Conservation (phyloP, 30 jellyfish, hydroid and myxozoan genomes). For the Hydractinia echinata region DNA sequence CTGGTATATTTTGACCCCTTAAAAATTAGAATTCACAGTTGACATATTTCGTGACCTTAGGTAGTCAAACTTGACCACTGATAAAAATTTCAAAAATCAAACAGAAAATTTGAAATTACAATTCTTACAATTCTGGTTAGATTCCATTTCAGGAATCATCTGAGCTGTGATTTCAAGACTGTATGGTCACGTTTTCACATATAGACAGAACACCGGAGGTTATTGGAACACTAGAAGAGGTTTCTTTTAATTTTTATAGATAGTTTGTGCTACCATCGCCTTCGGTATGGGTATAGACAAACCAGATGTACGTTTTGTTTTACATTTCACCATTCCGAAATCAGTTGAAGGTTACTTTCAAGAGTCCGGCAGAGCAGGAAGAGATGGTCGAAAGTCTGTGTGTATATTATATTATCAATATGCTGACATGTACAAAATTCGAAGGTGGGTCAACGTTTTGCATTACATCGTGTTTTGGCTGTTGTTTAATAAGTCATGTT, state of each 20-base stretch:
- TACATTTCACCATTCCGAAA: conserved; percentile 95
- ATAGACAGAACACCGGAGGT: no score
- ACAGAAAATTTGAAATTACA: no score
- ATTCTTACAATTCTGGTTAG: no score
- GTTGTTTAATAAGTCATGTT: not conserved
- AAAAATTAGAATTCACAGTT: no score
- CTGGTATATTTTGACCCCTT: no score
- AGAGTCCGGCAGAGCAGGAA: conserved; percentile 99
- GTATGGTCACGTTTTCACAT: no score
- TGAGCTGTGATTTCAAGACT: no score
- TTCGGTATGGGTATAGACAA: conserved; percentile 99
- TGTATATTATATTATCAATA: conserved; percentile 78
- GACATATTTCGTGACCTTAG: no score
- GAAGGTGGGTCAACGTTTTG: conserved; percentile 46
- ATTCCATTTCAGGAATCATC: no score
- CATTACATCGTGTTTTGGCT: not conserved
- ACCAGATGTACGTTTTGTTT: conserved; percentile 97
- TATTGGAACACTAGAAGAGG: no score
- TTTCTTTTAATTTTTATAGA: conserved; percentile 20
- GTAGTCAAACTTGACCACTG: no score
- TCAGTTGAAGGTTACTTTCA: conserved; percentile 98
- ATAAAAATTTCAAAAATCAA: no score
- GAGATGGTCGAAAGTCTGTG: conserved; percentile 93
- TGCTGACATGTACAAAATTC: conserved; percentile 82
- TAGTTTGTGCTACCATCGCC: conserved; percentile 97